Evolutionary conservation across 2,797 vertebrate genomes (phyloP).

Genomic region (Sebastes variabilis): DNA sequence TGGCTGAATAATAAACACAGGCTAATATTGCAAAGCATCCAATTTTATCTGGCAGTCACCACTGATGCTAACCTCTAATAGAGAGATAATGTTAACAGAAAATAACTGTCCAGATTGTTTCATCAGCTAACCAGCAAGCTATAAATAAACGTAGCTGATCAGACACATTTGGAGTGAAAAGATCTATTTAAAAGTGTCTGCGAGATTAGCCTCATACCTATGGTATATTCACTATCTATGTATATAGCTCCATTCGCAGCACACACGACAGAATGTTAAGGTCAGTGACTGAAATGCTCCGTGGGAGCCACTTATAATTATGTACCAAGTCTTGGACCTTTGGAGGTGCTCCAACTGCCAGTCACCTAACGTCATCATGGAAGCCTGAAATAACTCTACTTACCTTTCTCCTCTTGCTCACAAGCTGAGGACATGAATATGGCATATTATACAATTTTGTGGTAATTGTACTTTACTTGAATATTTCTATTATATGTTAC

Average conservation of each 20-base stretch:
- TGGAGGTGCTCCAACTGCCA: not conserved
- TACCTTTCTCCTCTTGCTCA: not conserved
- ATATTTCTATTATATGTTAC: too few species aligned
- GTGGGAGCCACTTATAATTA: not conserved
- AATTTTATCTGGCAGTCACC: not conserved
- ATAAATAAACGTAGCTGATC: not conserved
- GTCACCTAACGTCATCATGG: not conserved
- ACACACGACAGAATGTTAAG: not conserved
- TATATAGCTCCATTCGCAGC: not conserved
- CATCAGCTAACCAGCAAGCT: not conserved
- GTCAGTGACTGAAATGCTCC: not conserved
- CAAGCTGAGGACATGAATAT: not conserved
- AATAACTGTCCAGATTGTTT: not conserved
- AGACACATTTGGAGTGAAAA: not conserved
- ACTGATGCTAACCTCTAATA: not conserved
- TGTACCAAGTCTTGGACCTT: not conserved
- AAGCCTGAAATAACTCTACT: not conserved
- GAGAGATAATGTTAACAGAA: too few species aligned
- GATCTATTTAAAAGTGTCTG: not conserved
- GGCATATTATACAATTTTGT: not conserved
- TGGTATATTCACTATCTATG: not conserved
- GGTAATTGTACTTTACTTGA: too few species aligned
- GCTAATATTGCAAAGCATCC: not conserved
- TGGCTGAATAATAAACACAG: not conserved
- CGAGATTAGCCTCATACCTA: not conserved